phyloP scores from a whole-genome alignment of 2,888 invertebrate species.

The Lycocerus yunnanus region DNA sequence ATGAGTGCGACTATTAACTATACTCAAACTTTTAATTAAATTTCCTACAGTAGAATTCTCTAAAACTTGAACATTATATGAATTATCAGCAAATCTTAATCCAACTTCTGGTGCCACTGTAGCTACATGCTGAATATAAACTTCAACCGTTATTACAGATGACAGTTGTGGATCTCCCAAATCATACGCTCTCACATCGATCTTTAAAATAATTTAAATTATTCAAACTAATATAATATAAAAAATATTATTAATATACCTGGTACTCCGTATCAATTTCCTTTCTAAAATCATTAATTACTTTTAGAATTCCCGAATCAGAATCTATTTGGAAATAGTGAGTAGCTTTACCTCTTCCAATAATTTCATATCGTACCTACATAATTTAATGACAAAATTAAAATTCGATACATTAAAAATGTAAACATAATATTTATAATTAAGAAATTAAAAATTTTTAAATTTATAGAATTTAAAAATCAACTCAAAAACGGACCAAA shows the following conservation, averaged over 20 bases:
- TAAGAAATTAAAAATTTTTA: no score
- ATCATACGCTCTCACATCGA: constrained; percentile 85
- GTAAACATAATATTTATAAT: no score
- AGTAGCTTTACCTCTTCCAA: constrained; percentile 78
- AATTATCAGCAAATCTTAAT: constrained; percentile 85
- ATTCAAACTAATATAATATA: background rate
- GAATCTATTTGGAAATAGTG: constrained; percentile 89
- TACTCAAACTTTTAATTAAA: constrained; percentile 70
- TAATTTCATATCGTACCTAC: constrained; percentile 73
- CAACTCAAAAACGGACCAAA: no score
- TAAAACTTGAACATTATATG: constrained; percentile 80
- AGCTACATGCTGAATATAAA: constrained; percentile 82
- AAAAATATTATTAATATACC: constrained; percentile 53
- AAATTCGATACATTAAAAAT: background rate
- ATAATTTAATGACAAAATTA: constrained; percentile 42
- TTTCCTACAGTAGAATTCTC: constrained; percentile 75
- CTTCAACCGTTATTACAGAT: constrained; percentile 78
- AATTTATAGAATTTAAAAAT: no score
- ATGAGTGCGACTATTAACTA: constrained; percentile 74
- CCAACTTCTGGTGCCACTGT: constrained; percentile 69
- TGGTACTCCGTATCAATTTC: constrained; percentile 88
- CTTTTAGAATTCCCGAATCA: constrained; percentile 78
- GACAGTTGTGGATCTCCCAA: constrained; percentile 84
- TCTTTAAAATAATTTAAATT: constrained; percentile 54
- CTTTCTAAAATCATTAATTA: constrained; percentile 83